Percentiles rank a stretch among this genome's conserved stretches.
Evolutionary conservation across 2,113 vertebrate genomes (phyloP).

Genomic region (Phyllostomus discolor): DNA sequence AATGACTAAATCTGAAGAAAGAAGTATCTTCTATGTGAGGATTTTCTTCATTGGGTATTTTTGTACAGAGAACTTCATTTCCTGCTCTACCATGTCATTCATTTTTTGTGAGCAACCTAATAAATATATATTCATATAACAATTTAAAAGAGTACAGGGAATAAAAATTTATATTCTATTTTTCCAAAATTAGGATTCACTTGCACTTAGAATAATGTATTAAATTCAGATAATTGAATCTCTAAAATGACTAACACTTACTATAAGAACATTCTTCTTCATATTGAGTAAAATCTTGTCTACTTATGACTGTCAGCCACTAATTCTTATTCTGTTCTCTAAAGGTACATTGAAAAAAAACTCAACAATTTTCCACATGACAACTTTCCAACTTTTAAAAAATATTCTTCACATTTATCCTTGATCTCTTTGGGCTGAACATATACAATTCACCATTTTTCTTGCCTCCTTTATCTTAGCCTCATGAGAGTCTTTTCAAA

Average conservation of each 20-base stretch:
- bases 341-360: not conserved
- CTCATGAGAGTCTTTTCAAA: not conserved
- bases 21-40: not conserved
- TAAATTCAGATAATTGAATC: conserved; percentile 4
- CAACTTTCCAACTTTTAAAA: not conserved
- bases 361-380: not conserved
- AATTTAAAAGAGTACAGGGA: not conserved
- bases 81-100: not conserved
- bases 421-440: not conserved
- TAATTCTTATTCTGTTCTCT: not conserved
- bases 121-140: not conserved
- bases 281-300: not conserved
- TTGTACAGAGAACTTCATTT: not conserved
- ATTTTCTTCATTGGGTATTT: not conserved
- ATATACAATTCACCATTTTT: not conserved
- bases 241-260: not conserved
- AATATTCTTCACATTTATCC: not conserved
- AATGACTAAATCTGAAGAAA: not conserved
- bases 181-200: not conserved
- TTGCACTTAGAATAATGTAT: not conserved
- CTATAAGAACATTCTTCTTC: not conserved
- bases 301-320: not conserved
- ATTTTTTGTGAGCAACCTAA: not conserved
- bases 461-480: not conserved
- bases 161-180: not conserved